Evolutionary conservation across 2,113 vertebrate species (phyloP), one percentile per base, ranked within the genome.

Genomic region (Chitala chitala): DNA sequence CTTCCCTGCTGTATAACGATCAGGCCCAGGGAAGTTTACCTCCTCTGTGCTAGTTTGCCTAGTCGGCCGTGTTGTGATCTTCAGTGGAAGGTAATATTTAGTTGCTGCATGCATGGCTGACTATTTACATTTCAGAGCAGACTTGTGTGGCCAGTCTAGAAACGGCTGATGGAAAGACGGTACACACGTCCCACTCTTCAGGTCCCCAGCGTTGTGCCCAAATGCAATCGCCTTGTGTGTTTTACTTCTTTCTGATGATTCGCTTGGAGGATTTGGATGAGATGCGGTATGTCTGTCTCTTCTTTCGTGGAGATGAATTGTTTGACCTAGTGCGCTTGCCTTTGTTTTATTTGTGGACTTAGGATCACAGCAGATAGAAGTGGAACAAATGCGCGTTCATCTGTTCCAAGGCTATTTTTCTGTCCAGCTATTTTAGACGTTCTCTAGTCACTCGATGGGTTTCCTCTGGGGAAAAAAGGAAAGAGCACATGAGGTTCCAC

Each of bases 21-120:
- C 2, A n/a, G 17, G 53, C 1, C 13, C 15, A 55, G 53, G n/a
- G n/a, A n/a, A 55, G 13, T 55, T 55, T 55, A 55, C 6, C 53
- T 55, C 6, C 53, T 55, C 53, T n/a, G 7, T 48, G 42, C 0
- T 42, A 26, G 38, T 46, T 12, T 26, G 36, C 0, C 22, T 38
- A 24, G 64, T n/a, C 22, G 51, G 31, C 46, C 5, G 64, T 13
- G 10, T 46, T 68, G 64, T 38, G 22, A 8, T 20, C 38, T 22
- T 72, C 38, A 77, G 82, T 79, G 78, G 58, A 74, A 74, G 75
- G 83, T 83, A 83, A 79, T 77, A 82, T 86, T 80, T 84, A 69
- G 72, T 63, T 65, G 61, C 42, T 63, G 31, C 69, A 38, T 66
- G 56, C 68, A 29, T 61, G 65, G 59, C 59, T 64, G 5, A 55